Conservation (phyloP, 2,888 invertebrate genomes). For the Rotaria socialis region DNA sequence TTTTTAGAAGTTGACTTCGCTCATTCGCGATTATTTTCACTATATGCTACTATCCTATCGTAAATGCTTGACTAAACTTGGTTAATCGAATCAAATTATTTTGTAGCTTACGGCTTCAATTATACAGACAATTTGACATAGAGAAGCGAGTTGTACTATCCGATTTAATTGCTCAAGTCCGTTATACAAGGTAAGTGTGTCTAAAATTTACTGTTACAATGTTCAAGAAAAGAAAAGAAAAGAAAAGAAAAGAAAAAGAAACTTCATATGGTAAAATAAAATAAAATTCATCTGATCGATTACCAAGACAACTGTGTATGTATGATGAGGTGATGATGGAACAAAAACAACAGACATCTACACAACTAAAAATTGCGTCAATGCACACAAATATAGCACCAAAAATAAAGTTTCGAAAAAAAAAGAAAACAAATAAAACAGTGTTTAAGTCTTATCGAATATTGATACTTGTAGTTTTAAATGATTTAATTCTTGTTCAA, state of each 20-base stretch:
- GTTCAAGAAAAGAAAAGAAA: background rate
- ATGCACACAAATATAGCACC: slow-evolving; percentile 8
- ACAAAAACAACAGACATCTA: background rate
- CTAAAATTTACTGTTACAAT: no score
- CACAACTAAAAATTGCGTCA: background rate
- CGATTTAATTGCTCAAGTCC: no score
- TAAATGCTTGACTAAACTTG: no score
- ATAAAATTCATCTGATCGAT: background rate
- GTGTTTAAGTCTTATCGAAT: background rate
- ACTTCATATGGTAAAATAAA: background rate
- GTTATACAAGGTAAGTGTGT: no score
- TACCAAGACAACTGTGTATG: background rate
- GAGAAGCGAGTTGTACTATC: no score
- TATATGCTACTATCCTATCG: no score
- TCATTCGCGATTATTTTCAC: no score
- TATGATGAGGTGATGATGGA: background rate
- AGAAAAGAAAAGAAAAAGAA: background rate
- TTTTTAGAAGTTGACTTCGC: no score
- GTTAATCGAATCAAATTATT: no score
- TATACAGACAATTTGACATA: no score
- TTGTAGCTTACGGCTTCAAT: no score
- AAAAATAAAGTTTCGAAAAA: background rate
- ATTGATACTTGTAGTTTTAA: background rate
- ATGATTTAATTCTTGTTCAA: slow-evolving; percentile 30
- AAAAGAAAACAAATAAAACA: background rate